Evolutionary conservation across 1,140 invertebrate species (phyloP), one percentile per base, ranked within the genome.

Genomic region (Manduca sexta): DNA sequence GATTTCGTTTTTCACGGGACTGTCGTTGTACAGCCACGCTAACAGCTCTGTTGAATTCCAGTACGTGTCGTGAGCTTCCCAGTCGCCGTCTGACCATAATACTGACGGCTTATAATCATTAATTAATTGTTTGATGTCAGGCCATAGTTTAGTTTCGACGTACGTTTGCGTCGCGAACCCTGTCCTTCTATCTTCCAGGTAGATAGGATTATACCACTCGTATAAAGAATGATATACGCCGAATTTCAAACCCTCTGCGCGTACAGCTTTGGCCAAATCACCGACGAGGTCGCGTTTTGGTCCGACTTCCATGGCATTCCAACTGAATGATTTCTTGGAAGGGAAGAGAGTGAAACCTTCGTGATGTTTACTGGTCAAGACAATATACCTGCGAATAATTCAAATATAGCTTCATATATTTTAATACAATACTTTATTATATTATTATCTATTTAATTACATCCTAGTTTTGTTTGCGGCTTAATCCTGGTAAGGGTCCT

Each of bases 21-120:
- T 98, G 6, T 97, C 92, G 77, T 98, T 98, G 65, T 97, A 99
- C 0, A 99, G 55, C 96, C 97, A 99, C 6, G 97, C 92, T 2
- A 99, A 84, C 61, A 95, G 92, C 54, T 93, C 91, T 55, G 89
- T 91, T 0, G 93, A 92, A 21, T 89, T 89, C 92, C 92, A 99
- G 68, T 98, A 98, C 1, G 87, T 86, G 61, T 93, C 91, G 0
- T 88, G 64, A 1, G 93, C 91, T 69, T 95, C 94, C 93, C 94
- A 95, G 57, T 96, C 94, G 0, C 97, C 97, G 81, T 98, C 97
- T 0, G 96, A 95, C 97, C 97, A 99, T 14, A 99, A 80, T 0
- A 99, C 83, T 43, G 97, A 94, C 0, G 97, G 97, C 52, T 93
- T 78, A 73, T 98, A 99, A 38, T 87, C 86, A 21, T 93, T 83